Evolutionary conservation across 1,140 invertebrate species (phyloP), one percentile per base, ranked within the genome.

Genomic region (Temnothorax longispinosus): DNA sequence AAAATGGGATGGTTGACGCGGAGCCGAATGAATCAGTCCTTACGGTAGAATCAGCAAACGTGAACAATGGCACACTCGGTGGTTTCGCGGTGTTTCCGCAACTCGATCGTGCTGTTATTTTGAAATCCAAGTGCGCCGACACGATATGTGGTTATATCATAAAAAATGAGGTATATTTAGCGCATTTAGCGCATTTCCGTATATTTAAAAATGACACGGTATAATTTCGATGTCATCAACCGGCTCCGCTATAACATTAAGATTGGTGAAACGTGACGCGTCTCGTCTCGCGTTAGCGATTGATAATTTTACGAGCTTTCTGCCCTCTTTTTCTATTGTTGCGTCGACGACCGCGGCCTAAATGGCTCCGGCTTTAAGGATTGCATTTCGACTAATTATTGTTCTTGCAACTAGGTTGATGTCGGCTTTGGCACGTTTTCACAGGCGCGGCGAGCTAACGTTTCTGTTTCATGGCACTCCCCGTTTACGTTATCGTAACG

Each of bases 31-130:
- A 60, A 75, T 75, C 54, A 18, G 56, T 56, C 60, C 72, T 85
- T 64, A 78, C 10, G 58, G 47, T 44, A 32, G 75, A 87, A 82
- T 89, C 87, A 74, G 86, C 77, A 82, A 90, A 87, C 77, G 84
- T 72, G 72, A 84, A 58, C 10, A 77, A 87, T 89, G 80, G 27
- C 56, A 44, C 75, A 44, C 75, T 71, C 58, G 21, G 69, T 18
- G 67, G 77, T 87, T 87, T 89, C 58, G 74, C 80, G 56, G 50
- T 50, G 35, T 85, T 89, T 84, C 82, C 44, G 85, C 78, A 77
- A 75, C 76, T 62, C 74, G 56, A 89, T 87, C 74, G 58, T 84
- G 67, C 74, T 80, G 58, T 10, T 56, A 27, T 65, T 60, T 47
- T 15, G 56, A 62, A 75, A 58, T 89, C 62, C 60, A 47, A 86